These are phyloP conservation scores for Xiphophorus maculatus DNA, from an alignment of 2,113 vertebrate genomes.

Conservation along the genomic window DNA sequence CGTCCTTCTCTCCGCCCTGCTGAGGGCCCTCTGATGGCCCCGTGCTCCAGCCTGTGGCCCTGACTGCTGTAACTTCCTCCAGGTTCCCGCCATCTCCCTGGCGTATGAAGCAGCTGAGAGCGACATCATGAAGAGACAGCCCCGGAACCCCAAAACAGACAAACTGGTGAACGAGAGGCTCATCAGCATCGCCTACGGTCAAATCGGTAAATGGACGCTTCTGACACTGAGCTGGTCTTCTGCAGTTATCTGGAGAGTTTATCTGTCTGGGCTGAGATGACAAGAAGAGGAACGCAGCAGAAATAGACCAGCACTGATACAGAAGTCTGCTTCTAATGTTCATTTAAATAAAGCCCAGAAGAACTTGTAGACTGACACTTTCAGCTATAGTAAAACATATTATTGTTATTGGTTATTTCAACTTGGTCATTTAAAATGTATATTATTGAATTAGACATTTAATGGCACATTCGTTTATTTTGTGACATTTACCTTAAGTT, in stretches of 20 bases:
- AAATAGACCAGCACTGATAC: slow-evolving; percentile 56
- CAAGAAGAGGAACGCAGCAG: slow-evolving; percentile 19
- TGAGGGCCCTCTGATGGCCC: too few relatives aligned
- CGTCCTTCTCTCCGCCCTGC: too few relatives aligned
- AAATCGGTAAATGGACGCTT: slow-evolving; percentile 80
- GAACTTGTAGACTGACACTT: background rate
- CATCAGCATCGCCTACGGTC: slow-evolving; percentile 94
- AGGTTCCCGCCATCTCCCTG: slow-evolving; percentile 92
- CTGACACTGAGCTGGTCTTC: background rate
- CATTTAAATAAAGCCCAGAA: slow-evolving; percentile 38
- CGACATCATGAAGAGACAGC: slow-evolving; percentile 97
- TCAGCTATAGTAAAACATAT: background rate
- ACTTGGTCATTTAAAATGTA: too few relatives aligned
- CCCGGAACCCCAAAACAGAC: slow-evolving; percentile 90
- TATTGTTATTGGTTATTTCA: too few relatives aligned
- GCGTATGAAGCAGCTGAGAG: slow-evolving; percentile 94
- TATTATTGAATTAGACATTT: too few relatives aligned
- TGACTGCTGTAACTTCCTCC: too few relatives aligned
- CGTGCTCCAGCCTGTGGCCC: too few relatives aligned
- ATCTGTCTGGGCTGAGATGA: slow-evolving; percentile 47
- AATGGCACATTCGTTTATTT: too few relatives aligned
- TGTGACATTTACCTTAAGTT: too few relatives aligned
- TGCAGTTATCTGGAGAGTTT: background rate
- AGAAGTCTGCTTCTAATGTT: slow-evolving; percentile 20
- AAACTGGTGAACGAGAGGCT: slow-evolving; percentile 94